phyloP scores from a whole-genome alignment of 1,140 invertebrate genomes.

The Atta texana region DNA sequence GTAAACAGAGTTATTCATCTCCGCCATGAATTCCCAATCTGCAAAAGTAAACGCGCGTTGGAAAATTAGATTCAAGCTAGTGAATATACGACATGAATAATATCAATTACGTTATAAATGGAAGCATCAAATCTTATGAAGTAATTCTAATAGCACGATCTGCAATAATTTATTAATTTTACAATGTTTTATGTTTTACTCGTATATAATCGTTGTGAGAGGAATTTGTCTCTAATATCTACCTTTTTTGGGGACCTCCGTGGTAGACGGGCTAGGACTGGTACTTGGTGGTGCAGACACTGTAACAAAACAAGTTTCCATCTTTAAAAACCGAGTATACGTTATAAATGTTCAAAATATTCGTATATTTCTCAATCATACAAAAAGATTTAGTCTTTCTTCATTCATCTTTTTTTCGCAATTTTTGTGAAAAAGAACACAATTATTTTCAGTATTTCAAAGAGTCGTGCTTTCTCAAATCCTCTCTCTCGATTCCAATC shows the following conservation, averaged over 20 bases:
- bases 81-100: conserved; percentile 22
- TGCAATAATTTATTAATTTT: neutral
- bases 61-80: conserved; percentile 30
- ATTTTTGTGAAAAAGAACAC: conserved; percentile 14
- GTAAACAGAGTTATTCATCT: conserved; percentile 88
- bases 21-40: conserved; percentile 85
- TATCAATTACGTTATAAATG: conserved; percentile 19
- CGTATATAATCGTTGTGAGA: neutral
- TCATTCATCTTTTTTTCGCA: neutral
- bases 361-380: neutral
- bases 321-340: conserved; percentile 74
- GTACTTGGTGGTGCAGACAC: conserved; percentile 87
- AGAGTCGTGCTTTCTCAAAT: neutral
- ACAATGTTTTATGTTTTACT: neutral
- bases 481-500: neutral
- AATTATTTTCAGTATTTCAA: conserved; percentile 33
- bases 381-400: neutral
- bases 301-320: conserved; percentile 83
- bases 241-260: conserved; percentile 86
- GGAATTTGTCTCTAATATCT: conserved; percentile 57
- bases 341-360: neutral
- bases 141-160: neutral
- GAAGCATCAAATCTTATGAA: neutral
- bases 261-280: conserved; percentile 87
- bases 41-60: conserved; percentile 62